Evolutionary conservation across 2,113 vertebrate genomes (phyloP).

Genomic region (Hiodon alosoides): DNA sequence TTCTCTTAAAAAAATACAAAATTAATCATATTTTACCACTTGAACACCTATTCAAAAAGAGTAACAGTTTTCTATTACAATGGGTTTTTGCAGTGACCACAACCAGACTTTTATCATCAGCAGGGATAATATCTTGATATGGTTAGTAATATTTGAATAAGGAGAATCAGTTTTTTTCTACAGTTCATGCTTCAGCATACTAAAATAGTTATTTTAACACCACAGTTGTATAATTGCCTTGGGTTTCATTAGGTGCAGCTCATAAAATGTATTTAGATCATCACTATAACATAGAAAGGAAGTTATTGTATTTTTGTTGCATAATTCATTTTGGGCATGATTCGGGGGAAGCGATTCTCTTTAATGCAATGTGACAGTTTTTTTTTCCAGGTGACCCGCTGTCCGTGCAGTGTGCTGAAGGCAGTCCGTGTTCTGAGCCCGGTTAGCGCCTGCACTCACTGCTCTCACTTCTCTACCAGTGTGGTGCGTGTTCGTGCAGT

Average conservation of each 20-base stretch:
- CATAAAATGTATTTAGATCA: too few relatives aligned
- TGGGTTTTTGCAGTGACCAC: background rate
- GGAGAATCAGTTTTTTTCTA: too few relatives aligned
- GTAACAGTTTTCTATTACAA: background rate
- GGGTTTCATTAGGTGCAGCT: too few relatives aligned
- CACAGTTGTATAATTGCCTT: too few relatives aligned
- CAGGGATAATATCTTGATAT: background rate
- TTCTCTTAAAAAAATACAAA: slow-evolving; percentile 26
- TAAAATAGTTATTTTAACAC: too few relatives aligned
- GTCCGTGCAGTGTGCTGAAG: background rate
- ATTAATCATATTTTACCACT: slow-evolving; percentile 37
- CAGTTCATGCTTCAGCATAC: too few relatives aligned
- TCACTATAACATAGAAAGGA: too few relatives aligned
- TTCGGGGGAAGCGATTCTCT: background rate
- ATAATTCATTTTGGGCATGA: background rate
- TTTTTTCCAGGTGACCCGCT: background rate
- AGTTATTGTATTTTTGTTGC: background rate
- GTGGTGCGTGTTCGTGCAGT: slow-evolving; percentile 82
- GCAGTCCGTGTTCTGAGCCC: slow-evolving; percentile 17
- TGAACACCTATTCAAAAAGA: slow-evolving; percentile 42
- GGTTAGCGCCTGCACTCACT: slow-evolving; percentile 32
- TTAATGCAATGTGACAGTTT: background rate
- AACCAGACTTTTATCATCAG: background rate
- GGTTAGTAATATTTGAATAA: too few relatives aligned
- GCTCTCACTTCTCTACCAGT: slow-evolving; percentile 46